A percentile compares a stretch with the other conserved stretches of the same genome.
phyloP scores from a whole-genome alignment of 35 echinoderm and acorn worm species.

The Amphiura filiformis region DNA sequence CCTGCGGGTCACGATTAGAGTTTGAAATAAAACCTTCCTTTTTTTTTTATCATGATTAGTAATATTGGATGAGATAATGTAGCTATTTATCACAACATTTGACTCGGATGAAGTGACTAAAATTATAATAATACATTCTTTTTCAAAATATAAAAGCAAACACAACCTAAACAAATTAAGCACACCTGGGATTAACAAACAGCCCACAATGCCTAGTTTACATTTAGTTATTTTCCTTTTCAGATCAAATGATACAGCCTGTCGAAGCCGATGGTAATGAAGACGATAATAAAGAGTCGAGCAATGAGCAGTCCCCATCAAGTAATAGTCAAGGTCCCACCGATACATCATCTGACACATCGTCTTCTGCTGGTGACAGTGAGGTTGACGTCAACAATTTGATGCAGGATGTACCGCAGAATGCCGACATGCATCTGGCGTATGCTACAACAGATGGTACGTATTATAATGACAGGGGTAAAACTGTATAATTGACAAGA shows the following conservation, averaged over 20 bases:
- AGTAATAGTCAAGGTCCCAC: neutral
- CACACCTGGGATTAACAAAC: no score
- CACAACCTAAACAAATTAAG: neutral
- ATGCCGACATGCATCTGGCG: slow-evolving; percentile 4
- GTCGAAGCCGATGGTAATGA: no score
- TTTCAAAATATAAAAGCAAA: neutral
- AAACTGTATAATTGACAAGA: neutral
- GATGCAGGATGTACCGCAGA: neutral
- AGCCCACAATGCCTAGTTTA: no score
- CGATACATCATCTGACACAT: no score
- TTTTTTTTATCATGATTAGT: no score
- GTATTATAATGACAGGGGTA: neutral
- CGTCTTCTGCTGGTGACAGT: neutral
- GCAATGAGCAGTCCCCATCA: no score
- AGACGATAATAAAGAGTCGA: no score
- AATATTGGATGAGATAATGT: no score
- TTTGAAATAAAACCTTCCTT: no score
- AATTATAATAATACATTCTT: neutral
- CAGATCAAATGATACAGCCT: neutral
- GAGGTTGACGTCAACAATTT: neutral
- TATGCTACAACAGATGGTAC: slow-evolving; percentile 13
- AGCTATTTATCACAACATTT: neutral
- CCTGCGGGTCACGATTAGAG: no score
- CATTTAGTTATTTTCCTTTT: neutral
- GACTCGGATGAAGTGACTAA: neutral